Conservation (phyloP, 2,888 invertebrate genomes). For the Eremobia ochroleuca region DNA sequence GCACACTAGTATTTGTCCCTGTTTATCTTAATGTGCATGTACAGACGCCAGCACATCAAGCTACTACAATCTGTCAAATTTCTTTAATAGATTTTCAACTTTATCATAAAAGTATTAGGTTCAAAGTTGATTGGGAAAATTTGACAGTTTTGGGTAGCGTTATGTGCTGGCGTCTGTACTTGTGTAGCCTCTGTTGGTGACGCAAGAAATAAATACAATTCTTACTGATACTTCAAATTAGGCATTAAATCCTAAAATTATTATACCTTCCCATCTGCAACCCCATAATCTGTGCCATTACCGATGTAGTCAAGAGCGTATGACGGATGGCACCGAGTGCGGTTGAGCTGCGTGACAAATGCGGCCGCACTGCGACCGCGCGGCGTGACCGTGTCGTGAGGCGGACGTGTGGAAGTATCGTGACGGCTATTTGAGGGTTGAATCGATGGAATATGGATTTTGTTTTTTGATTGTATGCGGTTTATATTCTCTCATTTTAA, state of each 20-base stretch:
- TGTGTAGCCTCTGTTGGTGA: too few species aligned
- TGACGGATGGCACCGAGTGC: constrained; percentile 85
- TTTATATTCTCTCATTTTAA: background rate
- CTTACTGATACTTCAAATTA: background rate
- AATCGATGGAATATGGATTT: constrained; percentile 40
- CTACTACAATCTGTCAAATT: too few species aligned
- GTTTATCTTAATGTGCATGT: too few species aligned
- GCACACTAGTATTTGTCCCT: too few species aligned
- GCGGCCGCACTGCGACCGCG: constrained; percentile 73
- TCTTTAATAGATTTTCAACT: too few species aligned
- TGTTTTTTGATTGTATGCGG: constrained; percentile 1
- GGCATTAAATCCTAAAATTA: background rate
- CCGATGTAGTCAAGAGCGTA: constrained; percentile 79
- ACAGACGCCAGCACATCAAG: too few species aligned
- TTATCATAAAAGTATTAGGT: too few species aligned
- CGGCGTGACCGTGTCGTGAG: constrained; percentile 61
- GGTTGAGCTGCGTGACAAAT: constrained; percentile 87
- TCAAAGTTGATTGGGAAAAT: too few species aligned
- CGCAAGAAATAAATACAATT: too few species aligned
- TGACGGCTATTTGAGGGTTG: constrained; percentile 50
- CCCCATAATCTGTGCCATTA: constrained; percentile 71
- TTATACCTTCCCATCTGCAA: background rate
- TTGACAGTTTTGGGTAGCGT: too few species aligned
- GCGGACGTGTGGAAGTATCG: constrained; percentile 46
- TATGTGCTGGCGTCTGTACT: too few species aligned